Conservation (phyloP, 1,140 invertebrate species). For the Drosophila malerkotliana region DNA sequence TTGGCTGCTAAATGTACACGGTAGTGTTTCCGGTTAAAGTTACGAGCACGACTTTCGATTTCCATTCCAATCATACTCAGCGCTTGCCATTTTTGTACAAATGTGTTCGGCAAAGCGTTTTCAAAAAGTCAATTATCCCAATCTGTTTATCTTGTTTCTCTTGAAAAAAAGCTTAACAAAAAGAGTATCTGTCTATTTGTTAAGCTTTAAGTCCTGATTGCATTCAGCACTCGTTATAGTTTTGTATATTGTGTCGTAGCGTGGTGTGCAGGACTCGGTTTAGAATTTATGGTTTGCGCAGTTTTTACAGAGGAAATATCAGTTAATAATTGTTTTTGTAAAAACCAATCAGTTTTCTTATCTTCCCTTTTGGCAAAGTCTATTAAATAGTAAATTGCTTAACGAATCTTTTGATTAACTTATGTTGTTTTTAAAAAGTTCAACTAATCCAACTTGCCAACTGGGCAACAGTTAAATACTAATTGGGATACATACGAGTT, state of each 20-base stretch:
- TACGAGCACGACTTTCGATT: slow-evolving; percentile 24
- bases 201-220: neutral
- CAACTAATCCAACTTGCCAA: slow-evolving; percentile 38
- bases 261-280: slow-evolving; percentile 2
- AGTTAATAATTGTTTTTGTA: slow-evolving; percentile 24
- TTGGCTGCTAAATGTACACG: slow-evolving; percentile 52
- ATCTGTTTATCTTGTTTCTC: slow-evolving; percentile 40
- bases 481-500: slow-evolving; percentile 44
- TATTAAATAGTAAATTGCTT: slow-evolving; percentile 81
- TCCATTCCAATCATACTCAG: slow-evolving; percentile 48
- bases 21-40: slow-evolving; percentile 34
- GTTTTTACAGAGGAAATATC: slow-evolving; percentile 6
- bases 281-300: too few relatives aligned
- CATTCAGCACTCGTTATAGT: neutral
- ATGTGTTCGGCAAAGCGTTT: slow-evolving; percentile 17
- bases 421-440: slow-evolving; percentile 29
- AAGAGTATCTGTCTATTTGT: slow-evolving; percentile 1
- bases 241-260: neutral
- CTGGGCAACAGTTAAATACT: slow-evolving; percentile 31
- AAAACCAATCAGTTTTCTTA: slow-evolving; percentile 28
- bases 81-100: slow-evolving; percentile 33
- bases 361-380: slow-evolving; percentile 48
- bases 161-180: slow-evolving; percentile 42
- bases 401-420: slow-evolving; percentile 38
- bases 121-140: neutral